Conservation (phyloP, 1,140 invertebrate genomes). For the Leptinotarsa defecta region DNA sequence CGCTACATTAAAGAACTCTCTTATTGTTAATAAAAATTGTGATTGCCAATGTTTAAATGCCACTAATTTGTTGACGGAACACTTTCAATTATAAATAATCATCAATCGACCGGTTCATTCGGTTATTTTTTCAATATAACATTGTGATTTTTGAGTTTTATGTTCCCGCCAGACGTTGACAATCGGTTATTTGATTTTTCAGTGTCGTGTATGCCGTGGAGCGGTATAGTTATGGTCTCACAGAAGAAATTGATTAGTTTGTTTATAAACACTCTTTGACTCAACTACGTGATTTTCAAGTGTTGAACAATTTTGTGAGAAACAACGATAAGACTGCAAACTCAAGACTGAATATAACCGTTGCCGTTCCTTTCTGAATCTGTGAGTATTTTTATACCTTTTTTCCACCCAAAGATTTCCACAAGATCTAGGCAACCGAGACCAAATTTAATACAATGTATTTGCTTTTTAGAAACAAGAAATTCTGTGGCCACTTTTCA, state of each 20-base stretch:
- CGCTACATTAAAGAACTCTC: no score
- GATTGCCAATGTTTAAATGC: no score
- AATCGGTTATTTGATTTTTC: background rate
- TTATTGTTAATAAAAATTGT: no score
- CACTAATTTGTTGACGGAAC: no score
- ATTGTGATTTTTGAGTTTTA: background rate
- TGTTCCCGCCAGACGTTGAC: background rate
- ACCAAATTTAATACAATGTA: no score
- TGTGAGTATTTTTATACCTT: background rate
- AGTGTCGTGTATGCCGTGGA: background rate
- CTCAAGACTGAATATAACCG: slow-evolving; percentile 22
- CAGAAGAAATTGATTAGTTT: slow-evolving; percentile 21
- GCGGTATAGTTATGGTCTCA: slow-evolving; percentile 21
- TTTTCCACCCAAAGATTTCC: background rate
- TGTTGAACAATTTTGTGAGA: slow-evolving; percentile 19
- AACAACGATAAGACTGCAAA: slow-evolving; percentile 19
- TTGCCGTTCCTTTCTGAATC: background rate
- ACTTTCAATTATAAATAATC: no score
- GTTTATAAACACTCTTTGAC: slow-evolving; percentile 24
- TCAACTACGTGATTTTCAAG: slow-evolving; percentile 26
- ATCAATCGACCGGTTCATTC: no score
- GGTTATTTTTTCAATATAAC: no score
- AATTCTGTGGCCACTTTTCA: no score
- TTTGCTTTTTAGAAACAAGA: no score
- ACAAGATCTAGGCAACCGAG: background rate